Evolutionary conservation across 2,113 vertebrate genomes (phyloP), one percentile per base, ranked within the genome.

Genomic region (Rattus norvegicus): DNA sequence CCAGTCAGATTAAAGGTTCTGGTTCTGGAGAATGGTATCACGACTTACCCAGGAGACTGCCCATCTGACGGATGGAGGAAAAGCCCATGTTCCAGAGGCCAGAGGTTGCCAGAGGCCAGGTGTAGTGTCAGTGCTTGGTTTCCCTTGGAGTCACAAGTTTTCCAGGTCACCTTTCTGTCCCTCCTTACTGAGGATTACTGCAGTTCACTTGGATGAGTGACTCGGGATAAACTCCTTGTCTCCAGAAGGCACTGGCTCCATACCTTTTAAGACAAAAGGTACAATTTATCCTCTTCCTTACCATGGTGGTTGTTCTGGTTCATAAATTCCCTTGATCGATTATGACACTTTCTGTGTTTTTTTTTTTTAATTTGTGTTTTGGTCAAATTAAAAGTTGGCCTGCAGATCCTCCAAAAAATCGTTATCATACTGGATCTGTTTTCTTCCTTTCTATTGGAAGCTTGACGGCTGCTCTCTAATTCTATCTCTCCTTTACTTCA

Each of bases 131-230:
- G 97, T 0, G 96, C 70, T 20, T 99, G 98, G 88, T 99, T 99
- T n/a, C 99, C 0, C 99, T 98, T 99, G 99, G 76, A 99, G 98
- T 93, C 99, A 98, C 98, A 99, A 98, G 83, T 99, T 98, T 97
- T 99, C 99, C 4, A 99, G 98, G 0, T 98, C 36, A 99, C 97
- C 91, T 97, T 98, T 97, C 96, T 98, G 87, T 95, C 94, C 3
- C 98, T 97, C 2, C 99, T 98, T 75, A 99, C 96, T 56, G 99
- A 99, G 9, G 99, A 99, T 98, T 99, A 99, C 96, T 99, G 99
- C 26, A 99, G 97, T 99, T 99, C 99, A 99, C 0, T 99, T 99
- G 0, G 99, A 99, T 92, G 99, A 97, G 97, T 98, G 99, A 70
- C 99, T 99, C 98, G 99, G 97, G 97, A 98, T 87, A 56, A 99